Evolutionary conservation across 1,140 invertebrate species (phyloP), one percentile per base, ranked within the genome.

Genomic region (Euwallacea similis): DNA sequence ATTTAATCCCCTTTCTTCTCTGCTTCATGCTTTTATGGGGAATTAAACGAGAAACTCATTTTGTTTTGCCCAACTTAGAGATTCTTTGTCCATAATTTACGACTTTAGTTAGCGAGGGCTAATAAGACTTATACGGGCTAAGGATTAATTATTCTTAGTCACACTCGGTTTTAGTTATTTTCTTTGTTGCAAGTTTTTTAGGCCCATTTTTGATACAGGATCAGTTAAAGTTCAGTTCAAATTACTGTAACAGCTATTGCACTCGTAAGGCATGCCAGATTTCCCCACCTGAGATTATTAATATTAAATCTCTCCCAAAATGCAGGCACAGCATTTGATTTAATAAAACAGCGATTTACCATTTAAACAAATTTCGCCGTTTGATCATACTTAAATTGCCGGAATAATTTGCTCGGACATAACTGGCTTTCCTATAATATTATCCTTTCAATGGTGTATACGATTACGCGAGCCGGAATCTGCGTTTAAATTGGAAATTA

Each of bases 351-450:
- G 9, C 13, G 46, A 33, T 10, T 68, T 68, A 68, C 13, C 66
- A 68, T 68, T 59, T 68, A 68, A 60, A 66, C 55, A 68, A 68
- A 68, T 68, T 58, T 68, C 16, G 44, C 47, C 56, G 66, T 68
- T 68, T 68, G 56, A 68, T 68, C 58, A 60, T 50, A 68, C 56
- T 68, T 68, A 68, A 47, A 56, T 59, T 53, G 21, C 41, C 9
- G 66, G 46, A 68, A 68, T 68, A 68, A 68, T 68, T 68, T 21
- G 44, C 60, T 68, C 42, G 53, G 60, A 68, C 55, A 41, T 41
- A 68, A 68, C 63, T 64, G 33, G 62, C 44, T 65, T 65, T 42
- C 42, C 21, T 61, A 65, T 65, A 15, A 55, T 54, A 65, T 65
- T 65, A 13, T 65, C 63, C 63, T 65, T 65, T 65, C 54, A 54